These are phyloP conservation scores for Pararge aegeria DNA, from an alignment of 1,140 invertebrate species.

Conservation along the genomic window DNA sequence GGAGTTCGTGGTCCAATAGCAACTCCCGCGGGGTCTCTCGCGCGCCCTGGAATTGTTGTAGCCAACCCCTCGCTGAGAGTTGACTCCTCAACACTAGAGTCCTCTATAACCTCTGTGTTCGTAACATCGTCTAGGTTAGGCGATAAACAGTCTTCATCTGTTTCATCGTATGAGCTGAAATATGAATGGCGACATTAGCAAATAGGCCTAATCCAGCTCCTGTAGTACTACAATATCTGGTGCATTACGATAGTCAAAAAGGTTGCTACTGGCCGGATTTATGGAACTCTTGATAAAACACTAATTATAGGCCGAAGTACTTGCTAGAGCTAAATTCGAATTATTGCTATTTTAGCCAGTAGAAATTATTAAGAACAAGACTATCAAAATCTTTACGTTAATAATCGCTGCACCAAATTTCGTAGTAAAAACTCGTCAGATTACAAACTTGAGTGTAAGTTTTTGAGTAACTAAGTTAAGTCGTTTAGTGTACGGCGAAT, in stretches of 20 bases:
- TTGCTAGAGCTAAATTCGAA: too few species aligned
- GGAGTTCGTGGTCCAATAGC: constrained; percentile 16
- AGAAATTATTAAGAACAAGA: too few species aligned
- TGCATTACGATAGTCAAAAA: background rate
- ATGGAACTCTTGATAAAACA: too few species aligned
- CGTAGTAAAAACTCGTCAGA: background rate
- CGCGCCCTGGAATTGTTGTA: constrained; percentile 21
- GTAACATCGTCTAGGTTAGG: constrained; percentile 83
- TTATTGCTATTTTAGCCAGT: too few species aligned
- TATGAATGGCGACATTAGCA: constrained; percentile 17
- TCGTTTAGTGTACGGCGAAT: background rate
- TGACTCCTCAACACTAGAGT: constrained; percentile 71
- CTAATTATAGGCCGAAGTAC: too few species aligned
- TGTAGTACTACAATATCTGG: background rate
- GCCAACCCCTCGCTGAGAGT: constrained; percentile 52
- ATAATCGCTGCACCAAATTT: background rate
- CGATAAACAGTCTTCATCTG: constrained; percentile 82
- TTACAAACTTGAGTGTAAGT: background rate
- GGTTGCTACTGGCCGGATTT: background rate
- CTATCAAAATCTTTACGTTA: too few species aligned
- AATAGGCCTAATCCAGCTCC: background rate
- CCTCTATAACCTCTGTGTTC: constrained; percentile 72
- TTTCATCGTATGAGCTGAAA: constrained; percentile 84
- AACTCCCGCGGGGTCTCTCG: constrained; percentile 26
- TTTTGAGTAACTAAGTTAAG: background rate